Evolutionary conservation across 2,888 invertebrate genomes (phyloP), one percentile per base, ranked within the genome.

Genomic region (Ceramica pisi): DNA sequence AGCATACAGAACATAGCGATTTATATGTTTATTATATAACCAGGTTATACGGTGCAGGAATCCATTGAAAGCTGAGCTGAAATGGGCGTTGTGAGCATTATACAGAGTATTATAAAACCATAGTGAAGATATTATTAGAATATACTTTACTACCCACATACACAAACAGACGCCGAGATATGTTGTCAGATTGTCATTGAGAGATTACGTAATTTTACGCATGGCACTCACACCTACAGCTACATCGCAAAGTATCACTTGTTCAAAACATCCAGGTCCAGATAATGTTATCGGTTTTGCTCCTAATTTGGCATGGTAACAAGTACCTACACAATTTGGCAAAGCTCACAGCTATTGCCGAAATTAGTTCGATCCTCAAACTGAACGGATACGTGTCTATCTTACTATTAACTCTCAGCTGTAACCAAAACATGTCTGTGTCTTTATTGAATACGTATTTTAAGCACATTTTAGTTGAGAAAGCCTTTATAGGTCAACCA

Each of bases 221-320:
- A 16, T 12, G 64, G n/a, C 8, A 3, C 12, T n/a, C 7, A 38
- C 8, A 0, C 14, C 3, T 1, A 38, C n/a, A 48, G 41, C n/a
- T 35, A 35, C 19, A 9, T n/a, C n/a, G 10, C 14, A 6, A 21
- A 19, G 31, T 9, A 21, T 14, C 16, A 66, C 21, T 50, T 57
- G 50, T 75, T 56, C 2, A n/a, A 6, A 51, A 46, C 35, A 46
- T 26, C 14, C 14, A 57, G 16, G 19, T 26, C 19, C 7, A 23
- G 44, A 76, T 72, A 57, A 72, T 72, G 57, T 38, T 75, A 76
- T 67, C 14, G 19, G 44, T 38, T 72, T 59, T 38, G 38, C 46
- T 67, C 46, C 59, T 73, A 68, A 78, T 75, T 75, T 78, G 78
- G 75, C 78, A 75, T 55, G n/a, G 68, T 68, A 68, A 76, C 59